phyloP scores from a whole-genome alignment of 2,113 vertebrate genomes.

The Phalacrocorax brasilianus region DNA sequence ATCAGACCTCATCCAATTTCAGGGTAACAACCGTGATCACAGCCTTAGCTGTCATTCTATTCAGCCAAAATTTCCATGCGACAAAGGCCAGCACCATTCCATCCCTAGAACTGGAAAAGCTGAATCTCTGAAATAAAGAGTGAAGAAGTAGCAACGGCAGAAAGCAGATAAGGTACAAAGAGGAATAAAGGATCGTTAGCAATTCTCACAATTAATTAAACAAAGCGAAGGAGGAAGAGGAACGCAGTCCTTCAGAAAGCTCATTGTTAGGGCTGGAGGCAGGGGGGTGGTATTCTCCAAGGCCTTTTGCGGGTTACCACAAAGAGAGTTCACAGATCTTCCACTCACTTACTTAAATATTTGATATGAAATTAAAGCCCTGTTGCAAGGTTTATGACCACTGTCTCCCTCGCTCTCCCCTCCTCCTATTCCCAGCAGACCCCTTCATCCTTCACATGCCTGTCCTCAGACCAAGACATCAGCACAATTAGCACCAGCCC shows the following conservation, averaged over 20 bases:
- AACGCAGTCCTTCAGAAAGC: constrained; percentile 25
- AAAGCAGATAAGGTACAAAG: background rate
- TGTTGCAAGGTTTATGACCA: constrained; percentile 72
- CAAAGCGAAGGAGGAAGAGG: constrained; percentile 45
- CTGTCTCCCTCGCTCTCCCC: constrained; percentile 42
- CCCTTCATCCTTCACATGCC: constrained; percentile 62
- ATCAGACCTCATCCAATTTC: background rate
- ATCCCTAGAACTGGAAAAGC: background rate
- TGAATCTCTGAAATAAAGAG: background rate
- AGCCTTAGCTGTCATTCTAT: background rate
- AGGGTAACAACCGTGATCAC: background rate
- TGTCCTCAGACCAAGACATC: constrained; percentile 76
- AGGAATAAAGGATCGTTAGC: constrained; percentile 48
- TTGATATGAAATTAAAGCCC: constrained; percentile 79
- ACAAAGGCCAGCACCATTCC: background rate
- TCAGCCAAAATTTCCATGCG: background rate
- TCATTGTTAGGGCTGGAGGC: background rate
- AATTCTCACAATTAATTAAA: constrained; percentile 79
- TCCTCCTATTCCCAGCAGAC: constrained; percentile 70
- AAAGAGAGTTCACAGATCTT: constrained; percentile 63
- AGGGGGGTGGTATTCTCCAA: constrained; percentile 36
- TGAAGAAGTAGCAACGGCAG: background rate
- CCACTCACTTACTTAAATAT: constrained; percentile 75
- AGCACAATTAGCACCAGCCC: constrained; percentile 95
- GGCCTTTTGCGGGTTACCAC: constrained; percentile 74